Conservation (phyloP, 2,888 invertebrate species). For the Xestoiulus laeticollis region DNA sequence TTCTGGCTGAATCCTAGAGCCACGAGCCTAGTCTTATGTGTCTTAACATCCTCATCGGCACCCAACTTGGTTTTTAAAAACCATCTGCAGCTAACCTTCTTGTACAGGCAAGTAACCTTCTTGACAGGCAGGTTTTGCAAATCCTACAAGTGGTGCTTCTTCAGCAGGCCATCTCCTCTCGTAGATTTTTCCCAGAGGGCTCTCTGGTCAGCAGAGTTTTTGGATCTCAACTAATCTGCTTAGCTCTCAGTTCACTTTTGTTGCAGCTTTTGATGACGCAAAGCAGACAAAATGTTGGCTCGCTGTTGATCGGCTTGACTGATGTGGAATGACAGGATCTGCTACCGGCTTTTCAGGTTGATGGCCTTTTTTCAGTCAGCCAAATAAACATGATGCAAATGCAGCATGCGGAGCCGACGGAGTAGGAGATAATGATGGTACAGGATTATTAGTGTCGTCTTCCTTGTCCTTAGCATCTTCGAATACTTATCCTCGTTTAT, state of each 20-base stretch:
- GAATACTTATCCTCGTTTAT: too few species aligned
- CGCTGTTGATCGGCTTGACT: background rate
- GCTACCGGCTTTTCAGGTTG: too few species aligned
- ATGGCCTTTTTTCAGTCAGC: too few species aligned
- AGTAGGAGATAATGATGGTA: too few species aligned
- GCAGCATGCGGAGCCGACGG: too few species aligned
- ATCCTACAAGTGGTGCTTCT: background rate
- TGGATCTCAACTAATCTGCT: background rate
- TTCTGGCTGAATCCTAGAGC: background rate
- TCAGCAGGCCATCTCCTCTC: background rate
- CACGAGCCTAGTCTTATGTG: background rate
- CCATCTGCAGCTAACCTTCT: background rate
- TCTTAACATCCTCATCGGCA: background rate
- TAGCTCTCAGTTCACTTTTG: background rate
- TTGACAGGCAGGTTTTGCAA: background rate
- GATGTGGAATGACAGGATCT: too few species aligned
- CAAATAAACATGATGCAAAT: too few species aligned
- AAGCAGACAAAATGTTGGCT: background rate
- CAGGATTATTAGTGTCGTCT: too few species aligned
- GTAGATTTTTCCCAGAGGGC: background rate
- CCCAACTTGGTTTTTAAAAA: background rate
- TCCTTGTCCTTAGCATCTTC: too few species aligned
- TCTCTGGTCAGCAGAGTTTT: background rate
- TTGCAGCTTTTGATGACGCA: too few species aligned
- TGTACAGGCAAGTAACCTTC: too few species aligned